A percentile compares a stretch with the other conserved stretches of the same genome.
These are phyloP conservation scores for Montipora foliosa DNA, from an alignment of 64 coral and sea anemone genomes.

Conservation along the genomic window DNA sequence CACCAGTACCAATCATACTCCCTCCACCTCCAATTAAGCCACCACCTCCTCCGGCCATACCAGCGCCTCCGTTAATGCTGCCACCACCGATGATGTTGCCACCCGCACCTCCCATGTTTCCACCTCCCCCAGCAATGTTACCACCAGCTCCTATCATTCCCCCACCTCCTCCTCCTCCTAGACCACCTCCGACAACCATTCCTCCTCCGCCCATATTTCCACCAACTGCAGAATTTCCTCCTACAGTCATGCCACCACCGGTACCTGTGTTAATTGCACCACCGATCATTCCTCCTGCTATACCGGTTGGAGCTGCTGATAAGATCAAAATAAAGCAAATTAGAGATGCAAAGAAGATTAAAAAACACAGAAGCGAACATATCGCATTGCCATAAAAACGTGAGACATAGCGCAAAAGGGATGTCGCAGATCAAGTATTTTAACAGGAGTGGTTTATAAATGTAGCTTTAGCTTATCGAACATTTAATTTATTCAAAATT, in stretches of 20 bases:
- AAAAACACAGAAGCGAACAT: background rate
- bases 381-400: background rate
- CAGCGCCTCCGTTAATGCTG: background rate
- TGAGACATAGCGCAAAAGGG: too few species aligned
- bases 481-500: too few species aligned
- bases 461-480: too few species aligned
- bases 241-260: conserved; percentile 14
- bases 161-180: background rate
- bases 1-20: conserved; percentile 8
- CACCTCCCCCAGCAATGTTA: conserved; percentile 14
- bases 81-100: background rate
- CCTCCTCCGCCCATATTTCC: conserved; percentile 32
- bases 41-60: background rate
- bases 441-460: too few species aligned
- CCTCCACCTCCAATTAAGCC: background rate
- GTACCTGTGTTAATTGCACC: background rate
- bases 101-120: background rate
- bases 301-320: background rate
- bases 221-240: background rate
- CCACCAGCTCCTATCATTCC: conserved; percentile 2
- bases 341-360: background rate
- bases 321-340: background rate
- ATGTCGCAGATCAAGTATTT: too few species aligned
- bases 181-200: background rate
- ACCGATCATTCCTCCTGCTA: background rate